Base-by-base conservation (phyloP, 2,113 vertebrate genomes). In the Ptilonorhynchus violaceus region DNA sequence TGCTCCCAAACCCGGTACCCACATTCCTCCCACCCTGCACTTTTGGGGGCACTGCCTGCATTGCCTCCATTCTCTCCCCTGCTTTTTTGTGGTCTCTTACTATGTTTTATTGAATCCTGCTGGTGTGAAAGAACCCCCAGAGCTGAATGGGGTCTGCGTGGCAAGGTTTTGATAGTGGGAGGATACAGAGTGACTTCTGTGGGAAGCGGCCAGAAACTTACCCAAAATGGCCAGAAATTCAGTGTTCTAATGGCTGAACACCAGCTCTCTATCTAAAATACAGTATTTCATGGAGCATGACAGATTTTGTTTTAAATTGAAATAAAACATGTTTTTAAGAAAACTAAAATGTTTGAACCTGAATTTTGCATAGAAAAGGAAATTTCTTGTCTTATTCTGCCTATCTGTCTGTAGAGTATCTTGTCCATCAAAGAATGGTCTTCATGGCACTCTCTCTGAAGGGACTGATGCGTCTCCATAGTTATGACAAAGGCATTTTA, bases 401-500 rank as follows among this genome's bases (percentile, higher is more conserved):
- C 27, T 44, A 8, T 33, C 47, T 11, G 2, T 35, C n/a, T 59
- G 28, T 67, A 39, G 20, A 81, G 13, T 56, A 59, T 37, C 59
- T 77, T 77, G 15, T 66, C 33, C 39, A 66, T 77, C 63, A 77
- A 6, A 91, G 87, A 86, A 3, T 58, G 69, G 31, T 70, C 28
- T 35, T 83, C 31, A 39, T 5, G 12, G 30, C 18, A 27, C 67
- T 87, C 35, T 78, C 37, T 70, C 56, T 87, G 77, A 89, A 81
- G 30, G 56, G 30, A 70, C 68, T 81, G 35, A 53, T 49, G 79
- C 52, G 31, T 69, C 31, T 60, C 59, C 67, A n/a, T 52, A 96
- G 80, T 83, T 91, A 75, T 68, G 85, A 66, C 52, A 82, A 87
- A 93, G 47, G 59, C 81, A 90, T 95, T 92, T 96, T 90, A 92